Percentiles rank a stretch among this genome's conserved stretches.
phyloP scores from a whole-genome alignment of 2,797 vertebrate species.

The Chanos chanos region DNA sequence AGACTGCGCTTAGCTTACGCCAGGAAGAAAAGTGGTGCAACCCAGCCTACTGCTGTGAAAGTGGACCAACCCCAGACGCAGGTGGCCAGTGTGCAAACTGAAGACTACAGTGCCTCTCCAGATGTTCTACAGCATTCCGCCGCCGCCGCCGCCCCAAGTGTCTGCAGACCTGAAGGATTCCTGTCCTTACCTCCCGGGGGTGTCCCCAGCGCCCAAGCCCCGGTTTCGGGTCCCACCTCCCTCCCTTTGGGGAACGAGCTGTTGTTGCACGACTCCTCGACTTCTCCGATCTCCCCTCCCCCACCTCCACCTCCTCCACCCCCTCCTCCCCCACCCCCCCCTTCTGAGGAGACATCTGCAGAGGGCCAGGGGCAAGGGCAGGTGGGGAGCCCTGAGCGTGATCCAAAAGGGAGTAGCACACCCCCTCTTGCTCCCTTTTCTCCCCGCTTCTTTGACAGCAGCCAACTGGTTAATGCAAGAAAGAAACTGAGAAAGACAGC shows the following conservation, averaged over 20 bases:
- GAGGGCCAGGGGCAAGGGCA: conserved; percentile 50
- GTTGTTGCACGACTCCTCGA: conserved; percentile 36
- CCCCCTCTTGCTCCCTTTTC: conserved; percentile 73
- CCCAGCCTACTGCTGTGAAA: conserved; percentile 38
- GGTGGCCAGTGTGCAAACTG: conserved; percentile 71
- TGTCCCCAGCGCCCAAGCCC: conserved; percentile 53
- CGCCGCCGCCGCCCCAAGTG: not conserved
- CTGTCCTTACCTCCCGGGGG: conserved; percentile 68
- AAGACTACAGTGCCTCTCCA: conserved; percentile 49
- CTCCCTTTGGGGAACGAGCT: conserved; percentile 38
- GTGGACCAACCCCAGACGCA: conserved; percentile 65
- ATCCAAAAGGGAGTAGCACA: conserved; percentile 60
- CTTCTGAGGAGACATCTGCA: conserved; percentile 64
- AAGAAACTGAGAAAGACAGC: conserved; percentile 92
- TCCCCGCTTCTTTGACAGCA: conserved; percentile 91
- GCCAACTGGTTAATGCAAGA: conserved; percentile 88
- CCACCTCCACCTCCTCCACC: conserved; percentile 67
- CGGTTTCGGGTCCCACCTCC: conserved; percentile 55
- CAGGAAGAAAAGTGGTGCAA: conserved; percentile 65
- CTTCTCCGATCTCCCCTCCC: conserved; percentile 48
- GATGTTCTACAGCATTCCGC: conserved; percentile 57
- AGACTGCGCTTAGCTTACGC: conserved; percentile 73
- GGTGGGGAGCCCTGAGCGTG: conserved; percentile 46
- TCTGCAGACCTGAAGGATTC: conserved; percentile 18
- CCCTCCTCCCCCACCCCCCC: conserved; percentile 71